Evolutionary conservation across 2,888 invertebrate species (phyloP).

Genomic region (Perithous albicinctus): DNA sequence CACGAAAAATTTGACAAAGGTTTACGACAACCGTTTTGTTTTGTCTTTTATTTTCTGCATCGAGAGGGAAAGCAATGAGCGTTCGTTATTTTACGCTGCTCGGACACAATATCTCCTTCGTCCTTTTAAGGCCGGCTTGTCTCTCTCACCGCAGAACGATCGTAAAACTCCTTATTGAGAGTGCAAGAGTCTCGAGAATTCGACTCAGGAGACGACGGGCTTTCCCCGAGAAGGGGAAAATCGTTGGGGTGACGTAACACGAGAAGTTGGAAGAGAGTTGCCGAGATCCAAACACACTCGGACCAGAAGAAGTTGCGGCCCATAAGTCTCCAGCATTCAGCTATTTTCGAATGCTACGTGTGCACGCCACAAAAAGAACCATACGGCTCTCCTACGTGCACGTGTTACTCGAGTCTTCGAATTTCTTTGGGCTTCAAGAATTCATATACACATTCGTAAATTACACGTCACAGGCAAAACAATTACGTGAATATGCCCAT

Average conservation of each 20-base stretch:
- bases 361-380: conserved; percentile 12
- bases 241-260: conserved; percentile 43
- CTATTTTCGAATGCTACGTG: conserved; percentile 58
- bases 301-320: conserved; percentile 38
- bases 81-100: conserved; percentile 2
- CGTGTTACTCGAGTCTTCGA: neutral
- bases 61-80: conserved; percentile 7
- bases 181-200: conserved; percentile 33
- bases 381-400: neutral
- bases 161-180: conserved; percentile 63
- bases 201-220: conserved; percentile 20
- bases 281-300: conserved; percentile 31
- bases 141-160: conserved; percentile 10
- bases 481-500: neutral
- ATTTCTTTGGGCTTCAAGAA: conserved; percentile 10
- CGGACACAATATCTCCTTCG: conserved; percentile 35
- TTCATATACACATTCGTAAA: neutral
- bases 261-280: conserved; percentile 51
- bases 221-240: conserved; percentile 41
- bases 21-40: conserved; percentile 25
- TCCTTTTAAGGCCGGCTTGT: conserved; percentile 53
- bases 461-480: neutral
- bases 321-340: conserved; percentile 51
- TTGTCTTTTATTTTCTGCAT: neutral
- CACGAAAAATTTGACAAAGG: conserved; percentile 21